Base-by-base conservation (phyloP, 2,797 vertebrate species). In the Paedocypris micromegethes region DNA sequence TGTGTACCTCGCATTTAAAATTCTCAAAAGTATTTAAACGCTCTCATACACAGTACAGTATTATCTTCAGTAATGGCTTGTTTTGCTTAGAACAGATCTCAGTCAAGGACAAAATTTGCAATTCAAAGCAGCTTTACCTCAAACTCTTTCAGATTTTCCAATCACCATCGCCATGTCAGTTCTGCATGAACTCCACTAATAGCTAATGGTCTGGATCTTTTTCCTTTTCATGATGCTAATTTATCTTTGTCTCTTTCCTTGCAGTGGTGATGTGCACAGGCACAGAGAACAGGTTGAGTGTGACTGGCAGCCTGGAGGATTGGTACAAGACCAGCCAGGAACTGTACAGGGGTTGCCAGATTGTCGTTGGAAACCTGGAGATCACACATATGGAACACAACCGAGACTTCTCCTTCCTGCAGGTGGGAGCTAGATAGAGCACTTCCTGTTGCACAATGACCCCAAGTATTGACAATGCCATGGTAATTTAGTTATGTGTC, bases 311-410 rank as follows among this genome's bases (percentile, higher is more conserved):
- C 6, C 80, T 89, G 0, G 89, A 92, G 0, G 84, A 88, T 70
- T 87, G 87, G 66, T 96, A 94, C 84, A 89, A 90, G 61, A 87
- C 88, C 0, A 88, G 94, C 79, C 85, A 89, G 79, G 85, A 89
- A 4, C 88, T 88, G 74, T 98, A 98, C 80, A 91, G 80, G 0
- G 86, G 84, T 80, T 98, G 96, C 9, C 91, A 97, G 81, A 93
- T 98, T 0, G 93, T 98, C 63, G 94, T 95, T 88, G 93, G 95
- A 4, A 98, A 97, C 87, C 91, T 98, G 2, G 96, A 98, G 87
- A 93, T 98, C 56, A 92, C 90, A 65, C 91, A 93, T 84, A 95
- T 95, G 71, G 93, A 84, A 54, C 90, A 94, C 81, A 85, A 68
- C 3, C 89, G 91, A 39, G 84, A 98, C 84, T 90, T 97, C 68